Evolutionary conservation across 2,113 vertebrate species (phyloP), one percentile per base, ranked within the genome.

Genomic region (Menura novaehollandiae): DNA sequence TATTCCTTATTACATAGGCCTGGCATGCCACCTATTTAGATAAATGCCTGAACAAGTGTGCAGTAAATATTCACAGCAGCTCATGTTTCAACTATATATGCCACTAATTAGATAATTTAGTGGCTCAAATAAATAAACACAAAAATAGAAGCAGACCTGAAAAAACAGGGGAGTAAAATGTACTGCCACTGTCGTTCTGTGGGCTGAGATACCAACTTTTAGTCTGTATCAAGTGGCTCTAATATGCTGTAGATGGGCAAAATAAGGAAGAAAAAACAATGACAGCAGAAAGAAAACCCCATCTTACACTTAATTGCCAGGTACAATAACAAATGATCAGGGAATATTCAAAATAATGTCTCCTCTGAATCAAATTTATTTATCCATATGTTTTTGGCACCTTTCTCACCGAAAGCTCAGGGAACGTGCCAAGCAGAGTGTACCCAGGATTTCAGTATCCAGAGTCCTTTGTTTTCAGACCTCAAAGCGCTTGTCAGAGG

Each of bases 91-190:
- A 96, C 97, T 86, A 97, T 98, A 97, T 98, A 95, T 98, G 97
- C 97, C 95, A 97, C 98, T 98, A 98, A 98, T 98, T 98, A 98
- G 98, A 98, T 98, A 98, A 98, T 98, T 98, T 98, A 98, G 97
- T 98, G 97, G 96, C 93, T 96, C 97, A 97, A 97, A 98, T 98
- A 98, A 98, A 98, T 98, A 98, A 98, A 98, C 97, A 97, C 96
- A 89, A 93, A 97, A 98, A 97, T 87, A 97, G 95, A 96, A 95
- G 92, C 86, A 91, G 88, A 96, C 86, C 86, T 69, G 89, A 89
- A 88, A 91, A 97, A 96, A 86, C 2, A 86, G 74, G 52, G 63
- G 85, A 85, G 58, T 88, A 97, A 97, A 96, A 97, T 43, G 80
- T 68, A 81, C 85, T 60, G 72, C 92, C 52, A 30, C 92, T 73